phyloP scores from a whole-genome alignment of 2,113 vertebrate genomes.

The Daphoenositta chrysoptera region DNA sequence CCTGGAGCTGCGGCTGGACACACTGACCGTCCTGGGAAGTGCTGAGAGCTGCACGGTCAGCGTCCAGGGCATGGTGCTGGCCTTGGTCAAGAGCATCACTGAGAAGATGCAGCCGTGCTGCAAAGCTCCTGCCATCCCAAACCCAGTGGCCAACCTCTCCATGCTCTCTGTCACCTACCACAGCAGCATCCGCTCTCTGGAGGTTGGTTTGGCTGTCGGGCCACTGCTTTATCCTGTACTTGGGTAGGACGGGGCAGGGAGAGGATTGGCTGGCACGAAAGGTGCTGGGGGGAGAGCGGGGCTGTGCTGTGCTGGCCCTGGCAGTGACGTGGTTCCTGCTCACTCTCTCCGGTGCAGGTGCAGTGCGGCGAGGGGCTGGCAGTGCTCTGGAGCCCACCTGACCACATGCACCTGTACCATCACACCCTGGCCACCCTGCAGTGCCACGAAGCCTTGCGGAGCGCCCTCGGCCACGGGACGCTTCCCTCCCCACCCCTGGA shows the following conservation, averaged over 20 bases:
- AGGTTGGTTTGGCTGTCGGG: slow-evolving; percentile 72
- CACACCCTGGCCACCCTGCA: slow-evolving; percentile 80
- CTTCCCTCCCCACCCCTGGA: not conserved
- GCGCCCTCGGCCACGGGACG: not conserved
- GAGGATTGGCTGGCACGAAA: accelerated
- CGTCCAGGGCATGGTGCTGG: slow-evolving; percentile 83
- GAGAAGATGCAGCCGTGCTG: slow-evolving; percentile 90
- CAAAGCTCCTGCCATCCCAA: slow-evolving; percentile 78
- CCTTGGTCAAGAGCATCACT: slow-evolving; percentile 80
- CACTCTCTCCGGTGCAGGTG: slow-evolving; percentile 65
- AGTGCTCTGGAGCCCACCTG: slow-evolving; percentile 85
- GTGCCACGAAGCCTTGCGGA: slow-evolving; percentile 70
- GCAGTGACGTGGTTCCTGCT: not conserved
- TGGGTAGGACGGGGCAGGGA: not conserved
- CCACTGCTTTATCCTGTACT: not conserved
- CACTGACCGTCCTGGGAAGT: slow-evolving; percentile 76
- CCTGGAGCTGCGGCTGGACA: slow-evolving; percentile 84
- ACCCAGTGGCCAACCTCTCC: slow-evolving; percentile 78
- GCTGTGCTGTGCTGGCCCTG: not conserved
- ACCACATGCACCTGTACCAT: slow-evolving; percentile 95
- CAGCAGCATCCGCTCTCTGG: slow-evolving; percentile 81
- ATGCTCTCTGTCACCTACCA: slow-evolving; percentile 80
- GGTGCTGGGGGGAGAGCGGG: accelerated
- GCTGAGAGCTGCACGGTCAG: slow-evolving; percentile 82
- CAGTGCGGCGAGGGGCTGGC: slow-evolving; percentile 81